Percentiles rank a stretch among this genome's conserved stretches.
Conservation (phyloP, 2,113 vertebrate species). For the Platichthys flesus region DNA sequence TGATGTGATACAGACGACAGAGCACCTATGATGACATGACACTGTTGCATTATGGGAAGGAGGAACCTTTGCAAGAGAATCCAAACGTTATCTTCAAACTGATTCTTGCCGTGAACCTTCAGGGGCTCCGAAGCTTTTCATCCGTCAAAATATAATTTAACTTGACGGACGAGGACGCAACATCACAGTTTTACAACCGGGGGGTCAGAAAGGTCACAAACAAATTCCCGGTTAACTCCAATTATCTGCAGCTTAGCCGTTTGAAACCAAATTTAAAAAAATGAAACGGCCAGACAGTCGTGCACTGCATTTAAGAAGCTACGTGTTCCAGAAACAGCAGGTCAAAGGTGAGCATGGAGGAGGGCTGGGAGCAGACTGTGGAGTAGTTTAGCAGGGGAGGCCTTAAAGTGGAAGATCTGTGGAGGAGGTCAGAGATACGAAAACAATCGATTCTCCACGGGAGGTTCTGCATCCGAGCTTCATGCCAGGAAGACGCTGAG, state of each 20-base stretch:
- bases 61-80: no score
- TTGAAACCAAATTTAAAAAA: background rate
- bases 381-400: background rate
- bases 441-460: background rate
- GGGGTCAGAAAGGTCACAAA: background rate
- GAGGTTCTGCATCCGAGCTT: background rate
- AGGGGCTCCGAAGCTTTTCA: background rate
- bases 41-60: no score
- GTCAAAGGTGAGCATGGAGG: slow-evolving; percentile 16
- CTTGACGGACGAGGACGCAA: background rate
- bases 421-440: background rate
- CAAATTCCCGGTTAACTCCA: background rate
- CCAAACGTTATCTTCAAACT: no score
- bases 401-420: background rate
- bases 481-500: slow-evolving; percentile 9
- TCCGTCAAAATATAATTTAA: background rate
- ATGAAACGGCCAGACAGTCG: background rate
- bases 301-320: background rate
- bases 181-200: background rate
- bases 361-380: background rate
- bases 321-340: background rate
- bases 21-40: no score
- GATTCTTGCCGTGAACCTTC: background rate
- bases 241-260: background rate
- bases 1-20: no score